Evolutionary conservation across 2,797 vertebrate genomes (phyloP), one percentile per base, ranked within the genome.

Genomic region (Crypturellus tataupa): DNA sequence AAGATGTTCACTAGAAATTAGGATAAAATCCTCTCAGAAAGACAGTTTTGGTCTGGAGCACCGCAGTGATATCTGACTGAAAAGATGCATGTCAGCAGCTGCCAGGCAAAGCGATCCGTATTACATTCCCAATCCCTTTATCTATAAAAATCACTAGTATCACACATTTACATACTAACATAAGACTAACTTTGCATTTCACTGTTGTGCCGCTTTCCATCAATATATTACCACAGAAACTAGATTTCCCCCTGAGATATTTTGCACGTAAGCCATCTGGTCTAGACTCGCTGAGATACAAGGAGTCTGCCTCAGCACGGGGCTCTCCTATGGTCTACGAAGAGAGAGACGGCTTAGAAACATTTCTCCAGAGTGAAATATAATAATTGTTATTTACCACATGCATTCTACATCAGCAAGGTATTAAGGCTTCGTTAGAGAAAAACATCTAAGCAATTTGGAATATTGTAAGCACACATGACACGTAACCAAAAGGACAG

Each of bases 151-250:
- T 67, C 75, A 64, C 40, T 49, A 46, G 65, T 39, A 55, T 55
- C 60, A 55, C 35, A 73, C 53, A 73, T 87, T 80, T 73, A 58
- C 77, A 73, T 87, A 59, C 59, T 80, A 87, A 73, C 59, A 46
- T 59, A 33, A 49, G 69, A 60, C 51, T 80, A 87, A 80, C 49
- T 64, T 55, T 47, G 55, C 59, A 72, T 72, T 70, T 46, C 72
- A 60, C 68, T 51, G 24, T 35, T 33, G 29, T 44, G 39, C 12
- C 64, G 53, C 64, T 69, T 69, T 58, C 25, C 68, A 79, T 47
- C 47, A 70, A 39, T 49, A 55, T 31, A 69, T 51, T 51, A 47
- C 59, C 40, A 56, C 58, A 31, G 13, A 5, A 8, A 46, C 69
- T 47, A 56, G 64, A 12, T 2, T 4, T 3, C 18, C 2, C 58